Conservation (phyloP, 2,113 vertebrate genomes). For the Lontra canadensis region DNA sequence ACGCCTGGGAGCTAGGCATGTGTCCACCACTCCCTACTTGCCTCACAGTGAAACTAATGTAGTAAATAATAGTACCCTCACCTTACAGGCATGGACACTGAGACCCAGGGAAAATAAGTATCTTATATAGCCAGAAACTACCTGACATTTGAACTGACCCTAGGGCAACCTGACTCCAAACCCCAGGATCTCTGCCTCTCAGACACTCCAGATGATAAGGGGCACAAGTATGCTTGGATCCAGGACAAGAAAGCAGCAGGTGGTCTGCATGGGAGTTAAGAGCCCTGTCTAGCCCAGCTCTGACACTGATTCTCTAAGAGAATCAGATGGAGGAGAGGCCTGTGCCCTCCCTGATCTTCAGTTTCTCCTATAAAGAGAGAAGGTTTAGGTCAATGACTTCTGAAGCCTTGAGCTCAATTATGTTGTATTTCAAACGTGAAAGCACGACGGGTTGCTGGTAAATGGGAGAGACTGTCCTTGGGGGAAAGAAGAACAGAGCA, state of each 20-base stretch:
- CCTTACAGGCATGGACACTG: background rate
- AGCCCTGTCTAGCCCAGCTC: background rate
- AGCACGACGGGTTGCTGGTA: background rate
- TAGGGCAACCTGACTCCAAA: background rate
- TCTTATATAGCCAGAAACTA: background rate
- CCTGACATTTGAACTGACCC: background rate
- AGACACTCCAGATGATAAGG: background rate
- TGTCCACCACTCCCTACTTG: background rate
- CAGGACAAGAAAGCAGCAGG: background rate
- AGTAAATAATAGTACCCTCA: background rate
- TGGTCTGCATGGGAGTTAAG: background rate
- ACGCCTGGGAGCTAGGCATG: background rate
- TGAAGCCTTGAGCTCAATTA: background rate
- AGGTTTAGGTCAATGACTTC: background rate
- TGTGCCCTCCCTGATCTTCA: background rate
- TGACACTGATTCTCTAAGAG: background rate
- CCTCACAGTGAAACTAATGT: background rate
- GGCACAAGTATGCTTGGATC: background rate
- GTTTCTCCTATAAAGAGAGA: background rate
- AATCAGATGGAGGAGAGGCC: background rate
- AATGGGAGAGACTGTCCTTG: background rate
- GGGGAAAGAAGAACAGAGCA: slow-evolving; percentile 16
- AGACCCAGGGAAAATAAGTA: background rate
- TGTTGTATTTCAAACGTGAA: slow-evolving; percentile 15
- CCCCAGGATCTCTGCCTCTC: background rate